Percentiles rank a stretch among this genome's conserved stretches.
Evolutionary conservation across 2,113 vertebrate species (phyloP).

Genomic region (Cromileptes altivelis): DNA sequence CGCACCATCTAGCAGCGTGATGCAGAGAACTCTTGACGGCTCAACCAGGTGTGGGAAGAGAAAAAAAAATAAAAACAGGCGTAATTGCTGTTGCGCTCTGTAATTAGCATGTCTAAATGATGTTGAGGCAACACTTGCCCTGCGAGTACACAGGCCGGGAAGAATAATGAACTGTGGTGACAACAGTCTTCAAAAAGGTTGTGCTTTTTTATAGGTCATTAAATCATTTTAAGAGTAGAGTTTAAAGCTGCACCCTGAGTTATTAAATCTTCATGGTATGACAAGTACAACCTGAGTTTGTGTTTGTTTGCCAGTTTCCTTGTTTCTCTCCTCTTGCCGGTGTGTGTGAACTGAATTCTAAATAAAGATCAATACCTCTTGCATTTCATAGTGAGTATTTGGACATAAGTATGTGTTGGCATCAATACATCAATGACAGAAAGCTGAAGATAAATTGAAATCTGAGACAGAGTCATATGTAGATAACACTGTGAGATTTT

Average conservation of each 20-base stretch:
- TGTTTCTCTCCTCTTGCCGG: background rate
- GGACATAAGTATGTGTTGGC: background rate
- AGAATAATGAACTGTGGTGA: constrained; percentile 34
- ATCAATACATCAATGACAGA: background rate
- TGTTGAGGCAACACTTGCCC: constrained; percentile 42
- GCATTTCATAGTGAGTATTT: background rate
- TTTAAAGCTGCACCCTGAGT: background rate
- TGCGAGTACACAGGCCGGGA: constrained; percentile 34
- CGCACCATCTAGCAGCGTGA: constrained; percentile 37
- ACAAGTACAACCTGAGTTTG: background rate
- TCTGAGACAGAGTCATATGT: background rate
- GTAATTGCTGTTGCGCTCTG: constrained; percentile 63
- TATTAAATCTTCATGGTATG: background rate
- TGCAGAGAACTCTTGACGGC: constrained; percentile 56
- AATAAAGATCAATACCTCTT: background rate
- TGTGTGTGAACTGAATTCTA: background rate
- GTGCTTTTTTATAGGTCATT: background rate
- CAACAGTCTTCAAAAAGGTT: constrained; percentile 14
- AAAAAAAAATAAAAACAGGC: constrained; percentile 52
- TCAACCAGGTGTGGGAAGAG: constrained; percentile 64
- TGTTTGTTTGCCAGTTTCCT: background rate
- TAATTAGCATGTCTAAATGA: constrained; percentile 73
- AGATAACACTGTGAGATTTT: too few species aligned
- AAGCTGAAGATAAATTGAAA: background rate
- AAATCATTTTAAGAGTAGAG: background rate